Conservation (phyloP, 2,113 vertebrate species). For the Peromyscus maniculatus region DNA sequence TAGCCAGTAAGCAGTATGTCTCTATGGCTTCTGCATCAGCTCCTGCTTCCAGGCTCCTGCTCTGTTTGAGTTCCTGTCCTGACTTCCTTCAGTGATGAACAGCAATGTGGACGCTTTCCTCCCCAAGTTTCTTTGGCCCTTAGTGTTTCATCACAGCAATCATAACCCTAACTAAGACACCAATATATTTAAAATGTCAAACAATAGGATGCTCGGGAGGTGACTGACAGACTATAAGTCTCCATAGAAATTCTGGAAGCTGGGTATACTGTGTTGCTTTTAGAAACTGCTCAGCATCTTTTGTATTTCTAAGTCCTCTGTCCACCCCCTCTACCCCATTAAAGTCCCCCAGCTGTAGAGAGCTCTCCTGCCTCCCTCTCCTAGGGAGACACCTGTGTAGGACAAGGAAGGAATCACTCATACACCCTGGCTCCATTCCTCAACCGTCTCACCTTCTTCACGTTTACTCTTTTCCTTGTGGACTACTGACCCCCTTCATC, state of each 20-base stretch:
- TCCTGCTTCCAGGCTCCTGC: not conserved
- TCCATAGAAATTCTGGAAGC: not conserved
- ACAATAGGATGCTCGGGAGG: not conserved
- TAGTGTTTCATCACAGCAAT: not conserved
- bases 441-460: rapidly evolving
- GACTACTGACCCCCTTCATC: not conserved
- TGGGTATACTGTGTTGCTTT: not conserved
- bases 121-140: not conserved
- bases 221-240: not conserved
- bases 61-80: not conserved
- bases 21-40: not conserved
- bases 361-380: not conserved
- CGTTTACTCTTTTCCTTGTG: not conserved
- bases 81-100: not conserved
- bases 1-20: not conserved
- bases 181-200: not conserved
- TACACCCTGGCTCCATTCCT: not conserved
- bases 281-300: not conserved
- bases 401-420: not conserved
- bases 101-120: not conserved
- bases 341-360: too few relatives aligned
- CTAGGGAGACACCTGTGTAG: not conserved
- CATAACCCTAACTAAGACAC: not conserved
- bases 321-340: too few relatives aligned
- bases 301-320: not conserved